Base-by-base conservation (phyloP, 2,888 invertebrate species). In the Chouioia cunea region DNA sequence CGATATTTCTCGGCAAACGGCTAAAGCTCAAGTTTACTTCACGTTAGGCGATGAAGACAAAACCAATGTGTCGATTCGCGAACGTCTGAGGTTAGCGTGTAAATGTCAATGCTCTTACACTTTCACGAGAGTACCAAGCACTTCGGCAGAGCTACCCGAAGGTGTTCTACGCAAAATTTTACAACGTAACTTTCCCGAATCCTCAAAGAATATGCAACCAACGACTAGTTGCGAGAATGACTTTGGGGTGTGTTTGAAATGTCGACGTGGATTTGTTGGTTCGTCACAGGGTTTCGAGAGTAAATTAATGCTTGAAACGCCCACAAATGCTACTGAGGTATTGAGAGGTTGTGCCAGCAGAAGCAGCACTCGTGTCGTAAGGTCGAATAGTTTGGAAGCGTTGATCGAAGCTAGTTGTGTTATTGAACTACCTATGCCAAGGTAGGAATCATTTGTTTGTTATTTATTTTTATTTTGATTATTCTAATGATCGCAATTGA, bases 291-390 rank as follows among this genome's bases (percentile, higher is more conserved):
- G 75, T 20, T 79, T 76, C 36, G 81, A 79, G 16, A 76, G 74
- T 15, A 83, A 82, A 58, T 75, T 82, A 16, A 72, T 82, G 74
- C 85, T 93, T 52, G 93, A 93, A 80, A 93, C 93, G 0, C 93
- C 93, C 0, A 93, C 93, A 0, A 93, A 93, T 82, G 93, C 93
- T 44, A 92, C 93, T 0, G 93, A 93, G 80, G 88, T 93, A 85
- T 73, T 83, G n/a, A 77, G 83, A 3, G 81, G 82, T 3, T 84
- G 84, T 18, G 79, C 78, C 14, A 76, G 65, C 56, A 77, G 75
- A 4, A 54, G 70, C 3, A 58, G 44, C 2, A 77, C 77, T 0
- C 74, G 76, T 12, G 75, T 79, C 12, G 48, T 71, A 4, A 76
- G 81, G 12, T 76, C 80, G 0, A 80, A 81, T 53, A 83, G 82